Base-by-base conservation (phyloP, 1,140 invertebrate genomes). In the Hermetia illucens region DNA sequence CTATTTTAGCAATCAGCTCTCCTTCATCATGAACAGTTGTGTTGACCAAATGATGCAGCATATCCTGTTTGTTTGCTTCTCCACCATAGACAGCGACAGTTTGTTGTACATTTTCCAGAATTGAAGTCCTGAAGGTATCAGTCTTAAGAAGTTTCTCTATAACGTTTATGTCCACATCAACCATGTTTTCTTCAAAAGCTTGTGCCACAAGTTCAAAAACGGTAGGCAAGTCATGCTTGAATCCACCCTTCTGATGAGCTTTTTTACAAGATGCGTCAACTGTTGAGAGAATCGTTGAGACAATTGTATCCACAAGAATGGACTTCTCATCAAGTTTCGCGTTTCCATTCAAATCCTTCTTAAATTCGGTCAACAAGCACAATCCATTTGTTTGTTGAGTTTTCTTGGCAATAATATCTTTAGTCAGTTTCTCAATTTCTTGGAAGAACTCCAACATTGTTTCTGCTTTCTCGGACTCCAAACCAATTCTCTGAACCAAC, bases 141-240 rank as follows among this genome's bases (percentile, higher is more conserved):
- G 24, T 9, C 24, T 13, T 27, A 8, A 27, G 13, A 9, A 27
- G 13, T 27, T 27, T 27, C 13, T 27, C 24, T 9, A 27, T 27
- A 8, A 13, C 13, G 8, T 27, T 8, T 9, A 27, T 13, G 13
- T 27, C 24, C 24, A 27, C 8, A 13, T 27, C 24, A 18, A 6
- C 34, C n/a, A 35, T 5, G 10, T 35, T 38, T 10, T 21, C 30
- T 16, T 27, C 22, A 17, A 38, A 15, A 3, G 3, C 21, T 27
- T 38, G 22, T 17, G 22, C 22, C 15, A 38, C 30, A 20, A 38
- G 5, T 38, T 38, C 36, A 30, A 21, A 38, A 3, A 27, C 10
- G 3, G 13, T 21, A 3, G 22, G 20, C 12, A 24, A 15, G 21
- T 5, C n/a, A 16, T 38, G 13, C 3, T 19, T 34, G 13, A 34